A percentile compares a stretch with the other conserved stretches of the same genome.
These are phyloP conservation scores for Tetrax tetrax DNA, from an alignment of 2,113 vertebrate species.

Conservation along the genomic window DNA sequence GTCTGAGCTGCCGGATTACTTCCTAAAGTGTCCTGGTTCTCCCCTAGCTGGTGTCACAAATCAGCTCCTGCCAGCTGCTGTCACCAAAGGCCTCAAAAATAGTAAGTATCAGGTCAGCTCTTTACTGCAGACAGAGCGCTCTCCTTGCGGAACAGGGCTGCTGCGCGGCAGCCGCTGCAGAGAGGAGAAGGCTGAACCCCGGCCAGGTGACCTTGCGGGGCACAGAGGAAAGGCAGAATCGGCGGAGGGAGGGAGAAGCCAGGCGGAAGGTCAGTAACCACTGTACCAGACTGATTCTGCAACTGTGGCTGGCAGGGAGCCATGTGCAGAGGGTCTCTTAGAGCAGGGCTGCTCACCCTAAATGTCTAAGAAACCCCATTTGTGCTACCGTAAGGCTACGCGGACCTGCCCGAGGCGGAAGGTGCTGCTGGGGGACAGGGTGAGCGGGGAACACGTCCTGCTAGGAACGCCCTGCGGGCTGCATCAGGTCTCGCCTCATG, in stretches of 20 bases:
- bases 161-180: neutral
- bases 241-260: neutral
- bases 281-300: neutral
- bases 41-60: neutral
- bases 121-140: neutral
- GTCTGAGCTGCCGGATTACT: neutral
- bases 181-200: neutral
- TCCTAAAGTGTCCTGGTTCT: neutral
- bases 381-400: neutral
- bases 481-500: neutral
- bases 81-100: neutral
- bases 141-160: neutral
- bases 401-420: neutral
- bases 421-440: neutral
- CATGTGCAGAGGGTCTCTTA: neutral
- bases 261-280: neutral
- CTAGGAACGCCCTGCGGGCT: conserved; percentile 7
- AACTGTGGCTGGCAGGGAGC: neutral
- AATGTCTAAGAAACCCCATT: neutral
- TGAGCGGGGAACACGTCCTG: neutral
- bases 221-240: neutral
- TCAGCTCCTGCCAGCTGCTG: neutral
- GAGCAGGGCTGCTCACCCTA: neutral
- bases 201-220: neutral
- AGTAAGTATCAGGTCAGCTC: neutral